Percentiles rank a stretch among this genome's conserved stretches.
phyloP scores from a whole-genome alignment of 2,113 vertebrate species.

The Mastomys coucha region DNA sequence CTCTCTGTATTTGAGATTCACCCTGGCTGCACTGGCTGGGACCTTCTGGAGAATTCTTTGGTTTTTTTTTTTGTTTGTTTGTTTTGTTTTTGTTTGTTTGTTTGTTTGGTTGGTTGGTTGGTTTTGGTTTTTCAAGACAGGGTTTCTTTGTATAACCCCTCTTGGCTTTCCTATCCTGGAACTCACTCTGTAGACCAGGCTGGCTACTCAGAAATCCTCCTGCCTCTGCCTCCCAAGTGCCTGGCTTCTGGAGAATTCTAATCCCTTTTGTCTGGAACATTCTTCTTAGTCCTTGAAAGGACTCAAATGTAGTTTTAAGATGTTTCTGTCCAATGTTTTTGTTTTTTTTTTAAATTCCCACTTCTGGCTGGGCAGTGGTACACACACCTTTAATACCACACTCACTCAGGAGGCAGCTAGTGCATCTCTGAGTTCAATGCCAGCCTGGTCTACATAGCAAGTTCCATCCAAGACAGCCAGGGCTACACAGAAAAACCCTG shows the following conservation, averaged over 20 bases:
- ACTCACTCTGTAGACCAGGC: too few relatives aligned
- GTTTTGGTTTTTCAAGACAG: too few relatives aligned
- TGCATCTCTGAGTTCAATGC: neutral
- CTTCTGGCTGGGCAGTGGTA: neutral
- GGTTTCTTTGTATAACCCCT: too few relatives aligned
- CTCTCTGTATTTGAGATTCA: neutral
- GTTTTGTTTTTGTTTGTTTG: too few relatives aligned
- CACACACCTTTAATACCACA: neutral
- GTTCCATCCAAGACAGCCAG: too few relatives aligned
- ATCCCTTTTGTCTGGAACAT: neutral
- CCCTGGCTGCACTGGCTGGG: neutral
- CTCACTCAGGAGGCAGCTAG: neutral
- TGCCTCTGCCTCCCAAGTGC: too few relatives aligned
- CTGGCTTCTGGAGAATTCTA: neutral
- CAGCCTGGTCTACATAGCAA: neutral
- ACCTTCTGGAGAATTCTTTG: too few relatives aligned
- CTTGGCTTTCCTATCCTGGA: too few relatives aligned
- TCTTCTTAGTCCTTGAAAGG: constrained; percentile 33
- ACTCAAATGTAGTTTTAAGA: constrained; percentile 9
- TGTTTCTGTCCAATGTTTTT: neutral
- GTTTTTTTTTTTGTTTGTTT: too few relatives aligned
- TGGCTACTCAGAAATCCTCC: too few relatives aligned
- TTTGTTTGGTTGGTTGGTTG: too few relatives aligned
- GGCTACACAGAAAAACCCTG: too few relatives aligned
- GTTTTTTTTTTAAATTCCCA: neutral